Evolutionary conservation across 2,888 invertebrate genomes (phyloP).

Genomic region (Heliconius sara): DNA sequence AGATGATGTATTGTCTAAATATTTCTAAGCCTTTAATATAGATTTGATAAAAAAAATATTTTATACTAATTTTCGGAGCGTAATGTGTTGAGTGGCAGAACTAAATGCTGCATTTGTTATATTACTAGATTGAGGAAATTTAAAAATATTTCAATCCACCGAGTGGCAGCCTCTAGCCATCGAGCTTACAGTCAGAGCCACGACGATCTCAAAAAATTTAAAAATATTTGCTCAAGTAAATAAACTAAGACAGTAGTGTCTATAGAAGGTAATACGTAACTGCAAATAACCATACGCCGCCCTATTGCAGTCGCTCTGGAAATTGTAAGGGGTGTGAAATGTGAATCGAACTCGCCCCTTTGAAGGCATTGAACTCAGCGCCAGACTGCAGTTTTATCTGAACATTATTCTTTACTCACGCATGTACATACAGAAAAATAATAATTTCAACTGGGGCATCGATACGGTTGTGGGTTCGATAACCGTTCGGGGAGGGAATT

Average conservation of each 20-base stretch:
- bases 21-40: too few species aligned
- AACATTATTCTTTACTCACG: background rate
- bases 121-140: too few species aligned
- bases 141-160: too few species aligned
- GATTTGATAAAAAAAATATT: too few species aligned
- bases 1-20: too few species aligned
- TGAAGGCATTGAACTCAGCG: conserved; percentile 16
- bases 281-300: conserved; percentile 2
- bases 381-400: background rate
- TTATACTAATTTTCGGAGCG: too few species aligned
- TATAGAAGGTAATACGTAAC: conserved; percentile 2
- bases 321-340: conserved; percentile 22
- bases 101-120: too few species aligned
- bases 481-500: too few species aligned
- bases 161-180: too few species aligned
- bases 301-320: conserved; percentile 1
- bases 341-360: conserved; percentile 23
- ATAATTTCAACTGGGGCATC: background rate
- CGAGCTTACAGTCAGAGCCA: too few species aligned
- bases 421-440: background rate
- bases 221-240: background rate
- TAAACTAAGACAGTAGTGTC: conserved; percentile 8
- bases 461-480: background rate
- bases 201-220: too few species aligned
- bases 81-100: too few species aligned